phyloP scores from a whole-genome alignment of 1,140 invertebrate genomes.

The Chrysoperla carnea region DNA sequence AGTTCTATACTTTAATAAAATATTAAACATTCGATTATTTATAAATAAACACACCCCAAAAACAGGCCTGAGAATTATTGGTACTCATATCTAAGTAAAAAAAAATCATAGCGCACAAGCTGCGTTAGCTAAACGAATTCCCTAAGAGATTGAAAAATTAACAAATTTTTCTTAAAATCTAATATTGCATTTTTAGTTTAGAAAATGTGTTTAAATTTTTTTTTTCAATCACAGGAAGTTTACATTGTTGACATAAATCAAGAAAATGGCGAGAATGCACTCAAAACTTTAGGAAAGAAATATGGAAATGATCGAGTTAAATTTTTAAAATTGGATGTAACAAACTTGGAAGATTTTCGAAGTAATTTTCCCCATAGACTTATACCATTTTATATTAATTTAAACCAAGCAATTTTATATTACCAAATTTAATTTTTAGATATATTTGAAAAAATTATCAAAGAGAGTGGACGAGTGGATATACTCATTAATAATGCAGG shows the following conservation, averaged over 20 bases:
- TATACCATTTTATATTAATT: too few relatives aligned
- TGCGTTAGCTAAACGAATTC: too few relatives aligned
- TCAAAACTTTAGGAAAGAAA: conserved; percentile 7
- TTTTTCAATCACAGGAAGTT: background rate
- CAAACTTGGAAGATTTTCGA: conserved; percentile 7
- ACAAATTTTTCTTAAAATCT: too few relatives aligned
- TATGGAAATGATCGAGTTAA: conserved; percentile 8
- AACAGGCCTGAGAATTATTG: too few relatives aligned
- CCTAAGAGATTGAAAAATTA: too few relatives aligned
- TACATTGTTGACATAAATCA: background rate
- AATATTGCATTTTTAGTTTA: too few relatives aligned
- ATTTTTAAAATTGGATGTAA: conserved; percentile 11
- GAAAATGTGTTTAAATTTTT: too few relatives aligned
- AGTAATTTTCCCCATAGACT: conserved; percentile 3
- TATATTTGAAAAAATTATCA: conserved; percentile 8
- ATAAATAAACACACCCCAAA: too few relatives aligned
- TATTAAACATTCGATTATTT: too few relatives aligned
- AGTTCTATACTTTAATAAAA: too few relatives aligned
- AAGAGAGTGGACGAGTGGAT: conserved; percentile 13
- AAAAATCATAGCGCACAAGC: too few relatives aligned
- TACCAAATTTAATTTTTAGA: conserved; percentile 1
- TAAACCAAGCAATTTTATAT: background rate
- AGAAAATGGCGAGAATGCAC: conserved; percentile 2
- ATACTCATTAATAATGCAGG: conserved; percentile 15
- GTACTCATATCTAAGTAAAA: too few relatives aligned